These are phyloP conservation scores for Drosophila macrospina DNA, from an alignment of 2,888 invertebrate genomes.

Conservation along the genomic window DNA sequence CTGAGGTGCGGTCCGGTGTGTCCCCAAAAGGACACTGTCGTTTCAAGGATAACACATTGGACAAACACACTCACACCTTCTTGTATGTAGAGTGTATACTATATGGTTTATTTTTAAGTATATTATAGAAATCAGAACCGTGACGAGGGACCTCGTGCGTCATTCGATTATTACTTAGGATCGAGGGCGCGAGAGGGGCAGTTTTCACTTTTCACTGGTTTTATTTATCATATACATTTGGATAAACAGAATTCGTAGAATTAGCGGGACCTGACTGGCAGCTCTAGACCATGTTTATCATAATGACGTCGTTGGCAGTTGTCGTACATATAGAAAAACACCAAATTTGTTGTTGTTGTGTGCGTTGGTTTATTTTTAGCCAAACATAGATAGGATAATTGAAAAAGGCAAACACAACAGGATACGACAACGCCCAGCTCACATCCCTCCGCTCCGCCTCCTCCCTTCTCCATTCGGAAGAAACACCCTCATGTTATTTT, in stretches of 20 bases:
- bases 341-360: conserved; percentile 11
- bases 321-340: conserved; percentile 11
- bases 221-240: conserved; percentile 64
- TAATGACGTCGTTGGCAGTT: conserved; percentile 67
- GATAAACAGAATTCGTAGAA: conserved; percentile 57
- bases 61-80: conserved; percentile 23
- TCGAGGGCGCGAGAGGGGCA: conserved; percentile 17
- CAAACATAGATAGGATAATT: conserved; percentile 69
- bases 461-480: background rate
- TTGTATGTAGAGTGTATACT: conserved; percentile 4
- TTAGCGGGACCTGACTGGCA: conserved; percentile 37
- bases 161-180: conserved; percentile 75
- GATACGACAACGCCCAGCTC: conserved; percentile 30
- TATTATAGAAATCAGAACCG: conserved; percentile 25
- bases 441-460: background rate
- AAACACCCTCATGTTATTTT: conserved; percentile 44
- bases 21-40: conserved; percentile 48
- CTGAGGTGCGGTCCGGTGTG: conserved; percentile 20
- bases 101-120: conserved; percentile 42
- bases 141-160: conserved; percentile 62
- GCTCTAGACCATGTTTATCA: conserved; percentile 53
- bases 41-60: conserved; percentile 61
- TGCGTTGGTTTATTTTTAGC: conserved; percentile 64
- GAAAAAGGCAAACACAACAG: conserved; percentile 64
- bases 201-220: conserved; percentile 49